Evolutionary conservation across 1,140 invertebrate species (phyloP).

Genomic region (Drosophila biarmipes): DNA sequence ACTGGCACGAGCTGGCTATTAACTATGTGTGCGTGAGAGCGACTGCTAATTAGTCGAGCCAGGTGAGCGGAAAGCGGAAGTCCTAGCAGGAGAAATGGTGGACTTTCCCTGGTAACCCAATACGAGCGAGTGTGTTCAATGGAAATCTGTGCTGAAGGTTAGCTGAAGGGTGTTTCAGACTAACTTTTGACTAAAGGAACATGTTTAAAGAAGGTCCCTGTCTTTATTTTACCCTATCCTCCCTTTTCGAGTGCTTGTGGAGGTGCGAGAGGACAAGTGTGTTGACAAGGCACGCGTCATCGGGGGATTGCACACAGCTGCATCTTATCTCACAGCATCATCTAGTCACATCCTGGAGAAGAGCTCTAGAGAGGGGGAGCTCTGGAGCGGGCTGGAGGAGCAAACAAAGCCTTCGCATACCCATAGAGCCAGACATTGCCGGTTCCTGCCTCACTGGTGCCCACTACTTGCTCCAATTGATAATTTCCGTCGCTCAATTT

Average conservation of each 20-base stretch:
- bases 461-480: slow-evolving; percentile 66
- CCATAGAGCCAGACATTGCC: slow-evolving; percentile 41
- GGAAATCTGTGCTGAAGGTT: slow-evolving; percentile 45
- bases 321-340: slow-evolving; percentile 62
- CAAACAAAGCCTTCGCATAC: slow-evolving; percentile 35
- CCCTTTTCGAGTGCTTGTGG: neutral
- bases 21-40: slow-evolving; percentile 28
- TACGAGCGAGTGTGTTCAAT: slow-evolving; percentile 14
- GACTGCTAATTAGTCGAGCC: slow-evolving; percentile 49
- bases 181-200: neutral
- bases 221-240: neutral
- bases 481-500: slow-evolving; percentile 73
- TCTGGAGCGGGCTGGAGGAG: slow-evolving; percentile 11
- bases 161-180: slow-evolving; percentile 29
- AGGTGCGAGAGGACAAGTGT: slow-evolving; percentile 65
- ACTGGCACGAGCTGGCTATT: neutral
- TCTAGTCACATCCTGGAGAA: slow-evolving; percentile 28
- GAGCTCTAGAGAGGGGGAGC: neutral
- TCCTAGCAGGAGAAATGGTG: slow-evolving; percentile 36
- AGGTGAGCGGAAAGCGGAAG: slow-evolving; percentile 36
- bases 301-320: slow-evolving; percentile 19
- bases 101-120: slow-evolving; percentile 16
- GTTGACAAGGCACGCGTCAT: slow-evolving; percentile 55
- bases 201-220: neutral
- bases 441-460: slow-evolving; percentile 51